These are phyloP conservation scores for Benthosema pterotum DNA, from an alignment of 2,797 vertebrate genomes.

Conservation along the genomic window DNA sequence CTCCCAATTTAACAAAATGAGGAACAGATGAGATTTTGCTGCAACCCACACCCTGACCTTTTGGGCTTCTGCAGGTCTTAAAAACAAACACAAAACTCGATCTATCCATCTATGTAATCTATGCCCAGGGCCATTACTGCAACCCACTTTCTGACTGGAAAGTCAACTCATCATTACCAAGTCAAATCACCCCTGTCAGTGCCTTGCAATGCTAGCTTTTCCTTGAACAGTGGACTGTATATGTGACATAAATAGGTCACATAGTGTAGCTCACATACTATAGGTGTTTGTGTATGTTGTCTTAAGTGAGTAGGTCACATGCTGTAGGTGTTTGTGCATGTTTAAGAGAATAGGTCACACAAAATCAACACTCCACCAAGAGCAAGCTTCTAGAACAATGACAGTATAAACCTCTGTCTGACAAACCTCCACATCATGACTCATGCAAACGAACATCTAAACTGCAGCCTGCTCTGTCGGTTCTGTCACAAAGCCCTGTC, in stretches of 20 bases:
- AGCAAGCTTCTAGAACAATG: slow-evolving; percentile 17
- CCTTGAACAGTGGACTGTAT: background rate
- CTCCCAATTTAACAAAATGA: slow-evolving; percentile 1
- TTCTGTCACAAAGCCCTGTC: slow-evolving; percentile 2
- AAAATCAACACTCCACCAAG: slow-evolving; percentile 26
- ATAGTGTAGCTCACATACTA: background rate
- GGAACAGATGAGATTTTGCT: background rate
- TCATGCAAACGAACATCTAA: slow-evolving; percentile 15
- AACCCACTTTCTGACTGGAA: background rate
- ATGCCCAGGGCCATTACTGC: too few species aligned
- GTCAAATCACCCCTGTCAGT: too few species aligned
- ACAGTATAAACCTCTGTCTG: slow-evolving; percentile 23
- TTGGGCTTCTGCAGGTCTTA: too few species aligned
- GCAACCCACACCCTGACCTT: background rate
- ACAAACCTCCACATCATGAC: slow-evolving; percentile 12
- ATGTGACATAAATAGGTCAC: background rate
- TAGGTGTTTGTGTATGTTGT: background rate
- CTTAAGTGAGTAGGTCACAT: background rate
- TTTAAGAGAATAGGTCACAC: slow-evolving; percentile 21
- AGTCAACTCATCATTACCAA: too few species aligned
- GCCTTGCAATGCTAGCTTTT: too few species aligned
- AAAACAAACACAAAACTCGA: too few species aligned
- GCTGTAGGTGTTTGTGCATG: background rate
- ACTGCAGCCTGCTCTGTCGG: slow-evolving; percentile 1
- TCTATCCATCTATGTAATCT: too few species aligned